Evolutionary conservation across 2,797 vertebrate species (phyloP), one percentile per base, ranked within the genome.

Genomic region (Smutsia gigantea): DNA sequence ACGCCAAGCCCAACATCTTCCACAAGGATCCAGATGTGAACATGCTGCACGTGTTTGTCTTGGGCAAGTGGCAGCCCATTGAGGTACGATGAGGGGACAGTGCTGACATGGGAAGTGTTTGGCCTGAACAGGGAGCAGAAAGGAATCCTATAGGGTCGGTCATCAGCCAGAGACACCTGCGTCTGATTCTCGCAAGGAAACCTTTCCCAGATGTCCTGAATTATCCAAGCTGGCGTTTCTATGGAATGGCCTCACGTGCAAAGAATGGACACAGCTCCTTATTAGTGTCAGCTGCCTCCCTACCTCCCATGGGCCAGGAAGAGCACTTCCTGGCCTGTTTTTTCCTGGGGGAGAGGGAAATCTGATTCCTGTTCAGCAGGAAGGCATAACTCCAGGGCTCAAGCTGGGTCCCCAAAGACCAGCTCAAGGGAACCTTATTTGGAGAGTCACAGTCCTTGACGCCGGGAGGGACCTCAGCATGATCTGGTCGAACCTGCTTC

Each of bases 1-100:
- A 99, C 0, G 99, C 99, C 75, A 99, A 99, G 96, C 99, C 99
- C 92, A 99, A 99, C 97, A 97, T 99, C 96, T 99, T 99, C 98
- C 94, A 97, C 34, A 99, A 99, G 97, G 99, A 99, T 77, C 99
- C 99, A 0, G 99, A 99, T 5, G 98, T 99, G 93, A 99, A 99
- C 98, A 99, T 99, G 99, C 94, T 99, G 84, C 98, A 99, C 0
- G 5, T 99, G 23, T 99, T 99, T 84, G 99, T 99, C 18, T 97
- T 99, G 6, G 99, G 99, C 69, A 91, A 99, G 2, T 98, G 98
- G 0, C 99, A 99, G 96, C 99, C 99, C 0, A 97, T 99, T 1
- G 99, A 99, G 99, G 99, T 99, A 97, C 86, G 98, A 42, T 11
- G 18, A 51, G 2, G 14, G 69, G 63, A 19, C 0, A 98, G 99